Conservation (phyloP, 2,888 invertebrate genomes). For the Theodoxus fluviatilis region DNA sequence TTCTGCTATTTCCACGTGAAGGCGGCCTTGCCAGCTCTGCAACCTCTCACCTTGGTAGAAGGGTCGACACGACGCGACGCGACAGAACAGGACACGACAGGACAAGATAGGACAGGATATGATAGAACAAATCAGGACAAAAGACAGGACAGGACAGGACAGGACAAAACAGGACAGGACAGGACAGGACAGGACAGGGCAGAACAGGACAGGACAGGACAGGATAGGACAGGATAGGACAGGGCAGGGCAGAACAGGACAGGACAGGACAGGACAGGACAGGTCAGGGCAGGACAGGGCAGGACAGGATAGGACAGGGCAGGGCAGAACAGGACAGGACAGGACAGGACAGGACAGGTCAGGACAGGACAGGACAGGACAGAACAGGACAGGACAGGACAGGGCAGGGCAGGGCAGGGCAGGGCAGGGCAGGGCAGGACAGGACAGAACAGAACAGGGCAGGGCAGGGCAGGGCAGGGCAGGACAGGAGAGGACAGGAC, state of each 20-base stretch:
- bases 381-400: slow-evolving; percentile 12
- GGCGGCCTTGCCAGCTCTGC: too few relatives aligned
- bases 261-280: slow-evolving; percentile 22
- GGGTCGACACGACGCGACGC: too few relatives aligned
- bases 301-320: slow-evolving; percentile 26
- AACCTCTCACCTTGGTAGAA: too few relatives aligned
- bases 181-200: slow-evolving; percentile 29
- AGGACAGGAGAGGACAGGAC: too few relatives aligned
- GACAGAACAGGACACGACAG: too few relatives aligned
- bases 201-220: slow-evolving; percentile 25
- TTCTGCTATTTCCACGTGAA: too few relatives aligned
- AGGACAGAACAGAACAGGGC: slow-evolving; percentile 9
- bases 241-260: slow-evolving; percentile 22
- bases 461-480: too few relatives aligned
- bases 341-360: slow-evolving; percentile 26
- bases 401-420: background rate
- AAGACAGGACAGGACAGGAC: slow-evolving; percentile 18
- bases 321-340: slow-evolving; percentile 12
- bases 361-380: slow-evolving; percentile 27
- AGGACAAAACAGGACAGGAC: slow-evolving; percentile 24
- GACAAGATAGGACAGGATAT: slow-evolving; percentile 20
- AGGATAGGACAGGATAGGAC: slow-evolving; percentile 27
- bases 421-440: background rate
- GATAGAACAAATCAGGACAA: background rate
- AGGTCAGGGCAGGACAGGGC: slow-evolving; percentile 24